Evolutionary conservation across 2,113 vertebrate genomes (phyloP).

Genomic region (Budorcas taxicolor): DNA sequence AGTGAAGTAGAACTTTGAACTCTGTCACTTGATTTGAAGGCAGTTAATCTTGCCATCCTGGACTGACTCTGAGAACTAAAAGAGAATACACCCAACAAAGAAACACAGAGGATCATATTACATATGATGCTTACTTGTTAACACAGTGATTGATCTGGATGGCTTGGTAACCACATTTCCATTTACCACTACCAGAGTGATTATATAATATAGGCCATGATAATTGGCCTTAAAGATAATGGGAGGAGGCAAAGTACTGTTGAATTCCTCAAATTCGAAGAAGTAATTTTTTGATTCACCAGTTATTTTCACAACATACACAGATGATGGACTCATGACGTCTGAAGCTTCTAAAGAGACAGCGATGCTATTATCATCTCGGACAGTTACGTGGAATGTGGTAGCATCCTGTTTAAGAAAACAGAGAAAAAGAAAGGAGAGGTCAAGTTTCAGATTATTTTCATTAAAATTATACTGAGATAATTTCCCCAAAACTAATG

Average conservation of each 20-base stretch:
- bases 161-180: slow-evolving; percentile 85
- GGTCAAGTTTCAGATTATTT: neutral
- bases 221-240: slow-evolving; percentile 89
- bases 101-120: neutral
- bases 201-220: slow-evolving; percentile 90
- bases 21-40: neutral
- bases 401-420: slow-evolving; percentile 75
- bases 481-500: neutral
- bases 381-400: slow-evolving; percentile 85
- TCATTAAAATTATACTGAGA: neutral
- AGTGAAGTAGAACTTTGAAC: neutral
- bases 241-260: slow-evolving; percentile 81
- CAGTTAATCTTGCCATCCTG: neutral
- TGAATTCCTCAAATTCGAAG: slow-evolving; percentile 85
- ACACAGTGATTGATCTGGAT: slow-evolving; percentile 82
- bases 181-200: slow-evolving; percentile 85
- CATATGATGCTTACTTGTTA: slow-evolving; percentile 88
- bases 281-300: slow-evolving; percentile 90
- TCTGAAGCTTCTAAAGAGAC: slow-evolving; percentile 87
- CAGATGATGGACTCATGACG: slow-evolving; percentile 81
- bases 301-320: slow-evolving; percentile 89
- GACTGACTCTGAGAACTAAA: too few relatives aligned
- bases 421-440: slow-evolving; percentile 30
- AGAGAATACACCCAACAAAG: neutral
- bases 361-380: slow-evolving; percentile 82